Base-by-base conservation (phyloP, 2,797 vertebrate genomes). In the Acanthurus lineatus region DNA sequence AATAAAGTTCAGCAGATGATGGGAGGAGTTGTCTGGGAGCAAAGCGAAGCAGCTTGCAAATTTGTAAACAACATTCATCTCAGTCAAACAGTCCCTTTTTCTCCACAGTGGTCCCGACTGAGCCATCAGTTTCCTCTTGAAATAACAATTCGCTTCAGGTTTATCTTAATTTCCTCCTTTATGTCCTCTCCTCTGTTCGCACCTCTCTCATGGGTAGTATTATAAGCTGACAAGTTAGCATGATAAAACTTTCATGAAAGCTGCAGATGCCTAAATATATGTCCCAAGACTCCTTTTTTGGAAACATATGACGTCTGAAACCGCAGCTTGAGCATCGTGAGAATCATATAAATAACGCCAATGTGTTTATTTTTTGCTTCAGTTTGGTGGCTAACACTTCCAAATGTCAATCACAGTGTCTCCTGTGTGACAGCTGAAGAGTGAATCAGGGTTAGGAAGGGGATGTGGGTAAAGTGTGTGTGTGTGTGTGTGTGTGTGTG, bases 11-110 rank as follows among this genome's bases (percentile, higher is more conserved):
- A 62, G 44, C 40, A 7, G 32, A 65, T 47, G 57, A 83, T 45
- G 10, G 52, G n/a, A 64, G 52, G n/a, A 70, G 60, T 28, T 49
- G 52, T 64, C 77, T 79, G 38, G 53, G 48, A 69, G 59, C 69
- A 54, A 47, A 65, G 20, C 17, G 38, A 32, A 47, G 47, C 61
- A 47, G 49, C 59, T 25, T 57, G 69, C 32, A 48, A 64, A 82
- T 47, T 47, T 68, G 49, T 62, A 82, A 76, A 77, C 71, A 79
- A 69, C 60, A 77, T 74, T 70, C 14, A 75, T 86, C 71, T 69
- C 58, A 6, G 6, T 77, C 72, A 69, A 62, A 68, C 42, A 17
- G 66, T n/a, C 42, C 62, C 19, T 64, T 28, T 57, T 47, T 60
- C 51, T n/a, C 45, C 56, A 40, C 32, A 73, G 14, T 38, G 25